A percentile compares a stretch with the other conserved stretches of the same genome.
phyloP scores from a whole-genome alignment of 2,113 vertebrate genomes.

The Notiomystis cincta region DNA sequence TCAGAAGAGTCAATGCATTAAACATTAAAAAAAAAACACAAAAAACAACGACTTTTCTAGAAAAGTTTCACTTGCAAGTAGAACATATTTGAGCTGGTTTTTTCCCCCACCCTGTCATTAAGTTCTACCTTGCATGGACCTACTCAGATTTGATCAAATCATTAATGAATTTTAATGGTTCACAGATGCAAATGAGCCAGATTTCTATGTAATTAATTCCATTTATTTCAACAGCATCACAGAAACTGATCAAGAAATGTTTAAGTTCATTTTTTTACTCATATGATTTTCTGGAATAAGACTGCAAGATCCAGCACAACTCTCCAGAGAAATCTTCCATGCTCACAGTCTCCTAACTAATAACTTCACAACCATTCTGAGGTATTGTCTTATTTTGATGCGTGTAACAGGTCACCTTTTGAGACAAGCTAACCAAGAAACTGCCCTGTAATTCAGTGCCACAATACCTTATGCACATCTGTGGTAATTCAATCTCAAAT shows the following conservation, averaged over 20 bases:
- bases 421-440: neutral
- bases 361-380: neutral
- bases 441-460: neutral
- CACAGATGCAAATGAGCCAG: neutral
- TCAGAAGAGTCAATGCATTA: neutral
- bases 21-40: neutral
- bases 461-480: neutral
- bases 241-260: neutral
- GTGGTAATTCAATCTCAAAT: neutral
- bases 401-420: neutral
- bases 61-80: neutral
- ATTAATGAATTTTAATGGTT: neutral
- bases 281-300: neutral
- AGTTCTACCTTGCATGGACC: neutral
- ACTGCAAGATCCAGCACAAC: neutral
- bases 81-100: neutral
- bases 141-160: neutral
- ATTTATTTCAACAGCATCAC: neutral
- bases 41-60: neutral
- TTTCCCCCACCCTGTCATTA: rapidly evolving
- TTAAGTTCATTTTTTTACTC: neutral
- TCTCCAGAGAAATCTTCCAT: neutral
- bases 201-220: neutral
- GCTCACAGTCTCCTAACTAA: neutral
- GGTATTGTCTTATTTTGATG: neutral